Conservation (phyloP, 1,140 invertebrate genomes). For the Drosophila prosaltans region DNA sequence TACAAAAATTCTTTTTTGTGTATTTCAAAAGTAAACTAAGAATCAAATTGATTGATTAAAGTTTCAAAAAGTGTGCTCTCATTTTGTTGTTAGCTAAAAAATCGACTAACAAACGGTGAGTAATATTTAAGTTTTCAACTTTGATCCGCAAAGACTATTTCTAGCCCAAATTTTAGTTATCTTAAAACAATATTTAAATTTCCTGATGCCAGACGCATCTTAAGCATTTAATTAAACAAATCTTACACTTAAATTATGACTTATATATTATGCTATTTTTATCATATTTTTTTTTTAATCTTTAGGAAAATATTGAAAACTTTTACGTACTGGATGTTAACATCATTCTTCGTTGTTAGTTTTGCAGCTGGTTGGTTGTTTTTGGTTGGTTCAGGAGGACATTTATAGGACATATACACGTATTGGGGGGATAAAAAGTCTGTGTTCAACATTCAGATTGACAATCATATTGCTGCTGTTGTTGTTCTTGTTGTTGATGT, state of each 20-base stretch:
- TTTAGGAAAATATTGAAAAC: slow-evolving; percentile 35
- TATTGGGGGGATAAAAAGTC: background rate
- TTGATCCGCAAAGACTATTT: background rate
- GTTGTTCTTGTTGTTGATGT: slow-evolving; percentile 21
- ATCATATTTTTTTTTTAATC: background rate
- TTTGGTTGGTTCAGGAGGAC: slow-evolving; percentile 33
- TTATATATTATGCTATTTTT: background rate
- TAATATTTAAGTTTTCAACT: no score
- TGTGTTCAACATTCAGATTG: slow-evolving; percentile 7
- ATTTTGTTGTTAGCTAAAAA: no score
- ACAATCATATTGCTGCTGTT: slow-evolving; percentile 14
- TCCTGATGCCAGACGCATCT: background rate
- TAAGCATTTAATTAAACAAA: no score
- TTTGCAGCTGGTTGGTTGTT: slow-evolving; percentile 56
- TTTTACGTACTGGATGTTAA: slow-evolving; percentile 72
- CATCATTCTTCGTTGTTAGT: slow-evolving; percentile 80
- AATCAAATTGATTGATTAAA: slow-evolving; percentile 9
- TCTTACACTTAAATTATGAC: background rate
- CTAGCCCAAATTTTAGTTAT: background rate
- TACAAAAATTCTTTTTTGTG: background rate
- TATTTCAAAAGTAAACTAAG: slow-evolving; percentile 14
- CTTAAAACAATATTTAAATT: background rate
- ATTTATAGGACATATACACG: background rate
- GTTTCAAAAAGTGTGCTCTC: background rate
- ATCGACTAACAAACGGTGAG: no score